These are phyloP conservation scores for Mallotus villosus DNA, from an alignment of 2,797 vertebrate genomes.

Conservation along the genomic window DNA sequence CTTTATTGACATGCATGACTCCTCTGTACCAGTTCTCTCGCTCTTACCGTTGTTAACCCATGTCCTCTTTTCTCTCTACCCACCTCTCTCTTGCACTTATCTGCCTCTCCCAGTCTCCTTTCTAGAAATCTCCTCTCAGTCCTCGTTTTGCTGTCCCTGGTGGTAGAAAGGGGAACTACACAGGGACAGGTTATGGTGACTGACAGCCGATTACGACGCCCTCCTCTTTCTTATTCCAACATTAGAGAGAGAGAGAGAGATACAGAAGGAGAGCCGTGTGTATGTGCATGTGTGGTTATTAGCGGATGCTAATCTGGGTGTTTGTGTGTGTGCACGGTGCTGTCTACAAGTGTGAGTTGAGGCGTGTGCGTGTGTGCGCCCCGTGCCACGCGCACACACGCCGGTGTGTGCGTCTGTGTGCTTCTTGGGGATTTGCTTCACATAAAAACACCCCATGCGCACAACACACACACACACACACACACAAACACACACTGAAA, in stretches of 20 bases:
- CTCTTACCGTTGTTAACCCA: constrained; percentile 4
- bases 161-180: constrained; percentile 15
- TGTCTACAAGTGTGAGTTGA: background rate
- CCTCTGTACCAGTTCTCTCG: constrained; percentile 18
- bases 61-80: background rate
- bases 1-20: constrained; percentile 29
- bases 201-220: constrained; percentile 60
- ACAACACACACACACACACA: constrained; percentile 16
- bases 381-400: background rate
- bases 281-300: constrained; percentile 10
- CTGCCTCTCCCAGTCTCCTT: constrained; percentile 11
- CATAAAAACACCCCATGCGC: constrained; percentile 17
- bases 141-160: no score
- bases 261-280: background rate
- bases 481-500: constrained; percentile 27
- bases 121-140: constrained; percentile 22
- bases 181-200: constrained; percentile 42
- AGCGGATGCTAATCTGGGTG: no score
- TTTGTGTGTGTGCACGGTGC: background rate
- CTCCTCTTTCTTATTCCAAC: constrained; percentile 28
- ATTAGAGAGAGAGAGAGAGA: constrained; percentile 33
- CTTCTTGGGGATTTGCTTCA: constrained; percentile 28
- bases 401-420: constrained; percentile 25
- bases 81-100: constrained; percentile 23
- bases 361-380: background rate